phyloP scores from a whole-genome alignment of 2,797 vertebrate genomes.

The Eurystomus glaucurus region DNA sequence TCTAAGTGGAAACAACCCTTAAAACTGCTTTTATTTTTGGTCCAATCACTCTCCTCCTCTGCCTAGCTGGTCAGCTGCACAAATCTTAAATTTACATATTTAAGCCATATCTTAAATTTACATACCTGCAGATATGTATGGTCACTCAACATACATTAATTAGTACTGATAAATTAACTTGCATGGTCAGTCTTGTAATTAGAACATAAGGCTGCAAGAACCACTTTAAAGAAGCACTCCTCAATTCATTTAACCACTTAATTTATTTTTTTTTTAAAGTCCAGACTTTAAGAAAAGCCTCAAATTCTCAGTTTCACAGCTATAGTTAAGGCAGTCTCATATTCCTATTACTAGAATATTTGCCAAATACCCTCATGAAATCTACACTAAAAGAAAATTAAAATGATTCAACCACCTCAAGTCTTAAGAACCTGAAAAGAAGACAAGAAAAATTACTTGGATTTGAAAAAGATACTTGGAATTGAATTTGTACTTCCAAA shows the following conservation, averaged over 20 bases:
- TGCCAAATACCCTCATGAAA: background rate
- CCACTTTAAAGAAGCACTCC: background rate
- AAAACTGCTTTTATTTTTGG: background rate
- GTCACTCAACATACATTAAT: background rate
- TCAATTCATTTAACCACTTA: background rate
- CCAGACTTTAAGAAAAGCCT: background rate
- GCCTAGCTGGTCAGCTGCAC: background rate
- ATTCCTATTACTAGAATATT: background rate
- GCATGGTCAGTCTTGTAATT: background rate
- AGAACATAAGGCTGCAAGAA: background rate
- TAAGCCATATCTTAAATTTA: background rate
- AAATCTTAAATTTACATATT: background rate
- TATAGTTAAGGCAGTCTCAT: background rate
- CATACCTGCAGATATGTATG: background rate
- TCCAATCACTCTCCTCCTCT: background rate
- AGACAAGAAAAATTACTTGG: background rate
- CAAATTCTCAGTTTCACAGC: background rate
- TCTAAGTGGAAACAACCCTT: background rate
- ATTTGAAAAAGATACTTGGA: background rate
- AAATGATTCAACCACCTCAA: background rate
- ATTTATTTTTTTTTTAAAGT: background rate
- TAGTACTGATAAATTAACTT: background rate
- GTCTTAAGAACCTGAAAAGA: background rate
- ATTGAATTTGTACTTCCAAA: background rate
- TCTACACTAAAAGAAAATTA: background rate